Conservation (phyloP, 2,113 vertebrate species). For the Falcunculus frontatus region DNA sequence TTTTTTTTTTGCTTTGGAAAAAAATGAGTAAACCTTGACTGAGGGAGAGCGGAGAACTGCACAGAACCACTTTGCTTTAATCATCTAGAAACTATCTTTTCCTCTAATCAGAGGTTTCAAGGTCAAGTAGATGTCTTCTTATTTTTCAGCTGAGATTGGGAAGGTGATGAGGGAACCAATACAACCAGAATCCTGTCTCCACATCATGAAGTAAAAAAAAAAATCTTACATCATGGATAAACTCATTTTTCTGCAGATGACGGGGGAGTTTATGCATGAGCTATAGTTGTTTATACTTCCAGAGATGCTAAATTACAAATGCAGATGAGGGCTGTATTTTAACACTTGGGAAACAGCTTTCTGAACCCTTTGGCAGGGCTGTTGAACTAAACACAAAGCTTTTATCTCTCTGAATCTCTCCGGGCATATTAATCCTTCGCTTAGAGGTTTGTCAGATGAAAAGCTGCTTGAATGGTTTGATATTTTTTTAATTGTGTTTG, state of each 20-base stretch:
- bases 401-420: not conserved
- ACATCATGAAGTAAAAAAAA: not conserved
- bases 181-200: not conserved
- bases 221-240: not conserved
- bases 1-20: not conserved
- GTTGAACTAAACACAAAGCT: not conserved
- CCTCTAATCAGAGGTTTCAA: not conserved
- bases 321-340: not conserved
- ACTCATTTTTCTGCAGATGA: not conserved
- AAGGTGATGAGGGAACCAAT: not conserved
- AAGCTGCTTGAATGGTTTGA: not conserved
- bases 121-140: not conserved
- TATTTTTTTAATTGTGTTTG: not conserved
- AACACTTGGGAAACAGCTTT: not conserved
- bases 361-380: not conserved
- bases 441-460: not conserved
- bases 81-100: not conserved
- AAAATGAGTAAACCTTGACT: not conserved
- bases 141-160: not conserved
- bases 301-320: not conserved
- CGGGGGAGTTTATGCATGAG: not conserved
- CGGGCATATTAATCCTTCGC: not conserved
- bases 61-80: not conserved
- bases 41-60: not conserved
- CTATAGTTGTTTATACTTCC: not conserved